Evolutionary conservation across 2,113 vertebrate species (phyloP), one percentile per base, ranked within the genome.

Genomic region (Larimichthys polyactis): DNA sequence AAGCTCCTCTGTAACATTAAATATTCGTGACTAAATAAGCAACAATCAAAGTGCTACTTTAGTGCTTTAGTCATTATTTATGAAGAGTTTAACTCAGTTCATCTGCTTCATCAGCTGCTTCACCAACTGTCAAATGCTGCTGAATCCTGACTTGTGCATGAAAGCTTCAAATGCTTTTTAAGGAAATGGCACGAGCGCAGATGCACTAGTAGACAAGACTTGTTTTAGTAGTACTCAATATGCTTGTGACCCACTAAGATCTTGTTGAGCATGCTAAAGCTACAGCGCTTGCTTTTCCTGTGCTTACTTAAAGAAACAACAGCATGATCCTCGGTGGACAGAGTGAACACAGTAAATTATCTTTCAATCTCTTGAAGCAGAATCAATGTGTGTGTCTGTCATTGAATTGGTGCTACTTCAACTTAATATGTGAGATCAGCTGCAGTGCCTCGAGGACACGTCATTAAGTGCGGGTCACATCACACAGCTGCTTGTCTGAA

Each of bases 361-460:
- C 29, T 55, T 40, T 82, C 27, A 12, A 36, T 71, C 29, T 40
- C 49, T 55, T 27, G 71, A 46, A 69, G 63, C 60, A 29, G 14
- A 75, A 66, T 81, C 69, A 6, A 20, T 77, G 71, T 68, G n/a
- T 54, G 54, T 22, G 55, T 55, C 65, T 71, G 65, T 75, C 72
- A 63, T 4, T 49, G 52, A 81, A 19, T 62, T 17, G 27, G 27
- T 76, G 79, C 6, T 70, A 73, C 43, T 70, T 81, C 70, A 77
- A 32, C 43, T 55, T 76, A 84, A 79, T 79, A 74, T 74, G 63
- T 79, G 78, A 72, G 51, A 72, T 79, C 46, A 68, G 71, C 75
- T 4, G 22, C 19, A 22, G 29, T 5, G 32, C 43, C 76, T 64
- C 43, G 52, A 78, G 81, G 75, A 71, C 54, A 52, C 11, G 4